Evolutionary conservation across 2,888 invertebrate genomes (phyloP).

Genomic region (Cataglyphis albicans): DNA sequence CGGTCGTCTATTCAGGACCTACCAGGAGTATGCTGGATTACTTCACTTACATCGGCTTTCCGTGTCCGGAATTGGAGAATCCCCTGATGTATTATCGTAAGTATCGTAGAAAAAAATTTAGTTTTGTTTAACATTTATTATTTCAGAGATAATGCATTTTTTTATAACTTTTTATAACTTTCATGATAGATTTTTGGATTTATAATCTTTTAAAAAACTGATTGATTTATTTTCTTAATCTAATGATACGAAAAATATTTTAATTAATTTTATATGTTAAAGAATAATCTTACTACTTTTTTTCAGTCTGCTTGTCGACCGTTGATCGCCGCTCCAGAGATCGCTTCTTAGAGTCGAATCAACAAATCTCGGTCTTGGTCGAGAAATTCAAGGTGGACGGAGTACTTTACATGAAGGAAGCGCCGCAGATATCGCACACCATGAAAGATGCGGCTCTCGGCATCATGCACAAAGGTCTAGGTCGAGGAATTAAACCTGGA

Average conservation of each 20-base stretch:
- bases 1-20: constrained; percentile 96
- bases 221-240: background rate
- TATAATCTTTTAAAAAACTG: background rate
- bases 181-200: background rate
- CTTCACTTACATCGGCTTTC: constrained; percentile 97
- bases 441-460: constrained; percentile 82
- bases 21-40: constrained; percentile 97
- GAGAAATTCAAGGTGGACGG: constrained; percentile 97
- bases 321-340: constrained; percentile 94
- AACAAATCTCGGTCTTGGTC: constrained; percentile 96
- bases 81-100: constrained; percentile 99
- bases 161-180: background rate
- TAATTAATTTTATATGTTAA: background rate
- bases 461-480: constrained; percentile 82
- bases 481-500: constrained; percentile 83
- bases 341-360: constrained; percentile 96
- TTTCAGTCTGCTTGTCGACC: constrained; percentile 91
- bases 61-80: constrained; percentile 98
- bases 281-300: constrained; percentile 66
- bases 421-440: constrained; percentile 81
- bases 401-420: constrained; percentile 90
- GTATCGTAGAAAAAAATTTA: constrained; percentile 82
- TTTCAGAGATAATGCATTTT: background rate
- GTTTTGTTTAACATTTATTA: background rate
- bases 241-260: background rate